Evolutionary conservation across 2,797 vertebrate species (phyloP).

Genomic region (Anguilla megastoma): DNA sequence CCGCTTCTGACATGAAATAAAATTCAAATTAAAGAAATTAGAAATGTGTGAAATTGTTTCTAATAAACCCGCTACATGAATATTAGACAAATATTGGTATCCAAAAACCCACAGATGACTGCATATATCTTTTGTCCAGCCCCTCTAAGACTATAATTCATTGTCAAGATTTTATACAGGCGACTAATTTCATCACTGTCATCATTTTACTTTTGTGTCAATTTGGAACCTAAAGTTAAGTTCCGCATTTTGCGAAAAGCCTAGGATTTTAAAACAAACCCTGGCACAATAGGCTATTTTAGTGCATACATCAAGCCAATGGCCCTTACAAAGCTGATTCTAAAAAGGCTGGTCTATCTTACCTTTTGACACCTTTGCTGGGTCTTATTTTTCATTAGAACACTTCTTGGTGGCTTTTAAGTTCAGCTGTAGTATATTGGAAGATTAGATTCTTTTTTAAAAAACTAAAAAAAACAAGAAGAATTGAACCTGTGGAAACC

Average conservation of each 20-base stretch:
- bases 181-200: not conserved
- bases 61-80: slow-evolving; percentile 24
- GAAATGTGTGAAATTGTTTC: slow-evolving; percentile 30
- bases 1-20: slow-evolving; percentile 6
- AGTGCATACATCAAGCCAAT: not conserved
- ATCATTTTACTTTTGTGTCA: not conserved
- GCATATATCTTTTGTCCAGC: slow-evolving; percentile 1
- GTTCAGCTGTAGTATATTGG: not conserved
- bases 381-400: not conserved
- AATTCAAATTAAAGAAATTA: slow-evolving; percentile 29
- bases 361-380: not conserved
- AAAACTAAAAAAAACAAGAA: not conserved
- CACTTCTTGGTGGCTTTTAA: not conserved
- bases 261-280: not conserved
- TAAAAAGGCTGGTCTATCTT: not conserved
- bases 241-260: not conserved
- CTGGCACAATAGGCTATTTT: not conserved
- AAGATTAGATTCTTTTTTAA: not conserved
- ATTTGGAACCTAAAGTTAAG: not conserved
- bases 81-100: slow-evolving; percentile 15
- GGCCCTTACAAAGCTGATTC: not conserved
- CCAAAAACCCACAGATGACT: slow-evolving; percentile 16
- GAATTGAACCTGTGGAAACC: not conserved
- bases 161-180: not conserved
- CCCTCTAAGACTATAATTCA: slow-evolving; percentile 10